A percentile compares a stretch with the other conserved stretches of the same genome.
phyloP scores from a whole-genome alignment of 2,888 invertebrate genomes.

The Desoria tigrina region DNA sequence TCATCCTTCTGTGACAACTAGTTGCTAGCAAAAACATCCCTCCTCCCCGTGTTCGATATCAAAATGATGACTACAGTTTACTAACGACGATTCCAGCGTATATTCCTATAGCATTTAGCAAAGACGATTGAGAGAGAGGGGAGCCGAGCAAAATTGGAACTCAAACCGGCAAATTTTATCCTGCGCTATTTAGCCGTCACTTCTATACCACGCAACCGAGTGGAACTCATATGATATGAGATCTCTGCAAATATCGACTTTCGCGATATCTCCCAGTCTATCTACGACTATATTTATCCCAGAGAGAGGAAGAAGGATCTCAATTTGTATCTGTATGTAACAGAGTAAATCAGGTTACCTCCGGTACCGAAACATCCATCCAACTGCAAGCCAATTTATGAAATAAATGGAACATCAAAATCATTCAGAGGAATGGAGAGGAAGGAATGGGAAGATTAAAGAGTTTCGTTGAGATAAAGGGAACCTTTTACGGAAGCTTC shows the following conservation, averaged over 20 bases:
- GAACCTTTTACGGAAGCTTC: too few species aligned
- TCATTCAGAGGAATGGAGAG: too few species aligned
- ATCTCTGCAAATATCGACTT: too few species aligned
- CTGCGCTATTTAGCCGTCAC: conserved; percentile 27
- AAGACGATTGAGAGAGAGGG: conserved; percentile 30
- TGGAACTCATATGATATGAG: conserved; percentile 12
- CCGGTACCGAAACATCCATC: not conserved
- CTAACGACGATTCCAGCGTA: conserved; percentile 11
- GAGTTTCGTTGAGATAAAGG: too few species aligned
- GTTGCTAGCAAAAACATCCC: too few species aligned
- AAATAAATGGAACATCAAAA: conserved; percentile 7
- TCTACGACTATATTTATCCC: conserved; percentile 4
- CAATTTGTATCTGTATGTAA: too few species aligned
- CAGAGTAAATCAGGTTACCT: too few species aligned
- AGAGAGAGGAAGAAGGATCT: too few species aligned
- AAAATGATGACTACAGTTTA: not conserved
- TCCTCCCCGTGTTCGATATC: too few species aligned
- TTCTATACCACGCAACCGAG: not conserved
- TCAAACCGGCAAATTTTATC: conserved; percentile 41
- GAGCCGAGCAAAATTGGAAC: conserved; percentile 38
- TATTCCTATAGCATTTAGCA: conserved; percentile 22
- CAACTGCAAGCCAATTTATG: not conserved
- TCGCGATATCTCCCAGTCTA: conserved; percentile 34
- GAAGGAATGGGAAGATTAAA: too few species aligned
- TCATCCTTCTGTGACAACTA: too few species aligned